Base-by-base conservation (phyloP, 2,888 invertebrate species). In the Cecidostiba fungosa region DNA sequence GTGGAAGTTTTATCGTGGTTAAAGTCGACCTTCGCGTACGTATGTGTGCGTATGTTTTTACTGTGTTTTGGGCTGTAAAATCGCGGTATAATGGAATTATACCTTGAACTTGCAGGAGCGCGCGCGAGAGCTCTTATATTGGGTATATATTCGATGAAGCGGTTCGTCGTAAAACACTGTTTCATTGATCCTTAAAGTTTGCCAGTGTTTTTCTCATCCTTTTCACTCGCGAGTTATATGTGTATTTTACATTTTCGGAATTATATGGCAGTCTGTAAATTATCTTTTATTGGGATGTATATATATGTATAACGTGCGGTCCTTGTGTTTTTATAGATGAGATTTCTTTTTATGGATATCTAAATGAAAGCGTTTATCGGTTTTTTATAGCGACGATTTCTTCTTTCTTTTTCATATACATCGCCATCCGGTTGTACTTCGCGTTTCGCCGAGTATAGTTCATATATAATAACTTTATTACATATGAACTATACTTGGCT, bases 191-290 rank as follows among this genome's bases (percentile, higher is more conserved):
- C 29, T 66, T 26, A 66, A 66, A 66, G 14, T 66, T 66, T 26
- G 36, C 43, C 12, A 43, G 43, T 12, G 43, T 43, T 43, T 8
- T 43, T 43, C 10, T 43, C 10, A 10, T 43, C 43, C 39, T 39
- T 43, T 43, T 12, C 43, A 43, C 43, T 43, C 43, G 39, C 39
- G 12, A 43, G 43, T 43, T 43, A 43, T 43, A 43, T 12, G 43
- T 12, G 66, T 26, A 66, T 29, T 66, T 29, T 26, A 66, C 23
- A 29, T 66, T 66, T 66, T 66, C 66, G 29, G 66, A 66, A 66
- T 66, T 66, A 66, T 66, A 66, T 66, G 23, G 66, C 66, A 66
- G 66, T 66, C 66, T 66, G 66, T 66, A 66, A 66, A 66, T 66
- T 66, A 66, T 66, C 66, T 14, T 66, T 66, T 66, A 66, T 66